Evolutionary conservation across 2,113 vertebrate species (phyloP).

Genomic region (Rattus norvegicus): DNA sequence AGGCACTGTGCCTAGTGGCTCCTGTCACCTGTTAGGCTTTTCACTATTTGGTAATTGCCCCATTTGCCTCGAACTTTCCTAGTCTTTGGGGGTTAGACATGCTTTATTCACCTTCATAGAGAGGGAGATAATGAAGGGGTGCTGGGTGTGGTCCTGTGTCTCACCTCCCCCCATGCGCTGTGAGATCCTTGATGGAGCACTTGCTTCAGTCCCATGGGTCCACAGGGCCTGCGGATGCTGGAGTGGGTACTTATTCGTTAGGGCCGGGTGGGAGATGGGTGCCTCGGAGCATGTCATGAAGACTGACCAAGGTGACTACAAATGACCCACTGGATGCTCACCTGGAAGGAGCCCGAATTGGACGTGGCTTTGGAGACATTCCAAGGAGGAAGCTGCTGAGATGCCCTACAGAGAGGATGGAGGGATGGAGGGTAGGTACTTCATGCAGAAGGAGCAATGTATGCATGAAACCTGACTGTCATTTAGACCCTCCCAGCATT

Average conservation of each 20-base stretch:
- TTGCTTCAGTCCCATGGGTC: not conserved
- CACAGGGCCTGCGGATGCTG: not conserved
- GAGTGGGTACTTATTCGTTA: not conserved
- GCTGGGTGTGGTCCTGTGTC: not conserved
- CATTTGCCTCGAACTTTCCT: not conserved
- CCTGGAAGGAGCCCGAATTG: too few species aligned
- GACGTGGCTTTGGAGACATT: not conserved
- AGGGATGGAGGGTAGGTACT: not conserved
- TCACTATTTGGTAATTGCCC: not conserved
- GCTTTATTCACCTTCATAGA: not conserved
- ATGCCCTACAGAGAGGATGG: not conserved
- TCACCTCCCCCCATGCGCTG: not conserved
- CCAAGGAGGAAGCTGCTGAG: not conserved
- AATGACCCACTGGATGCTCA: not conserved
- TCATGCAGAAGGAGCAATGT: not conserved
- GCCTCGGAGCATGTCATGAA: not conserved
- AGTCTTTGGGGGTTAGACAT: conserved; percentile 13
- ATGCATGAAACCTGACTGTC: not conserved
- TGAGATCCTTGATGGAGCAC: not conserved
- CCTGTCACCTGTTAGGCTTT: not conserved
- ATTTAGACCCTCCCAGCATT: not conserved
- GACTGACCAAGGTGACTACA: not conserved
- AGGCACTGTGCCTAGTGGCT: not conserved
- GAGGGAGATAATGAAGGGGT: not conserved
- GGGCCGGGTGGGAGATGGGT: not conserved